Evolutionary conservation across 2,113 vertebrate species (phyloP), one percentile per base, ranked within the genome.

Genomic region (Mirounga angustirostris): DNA sequence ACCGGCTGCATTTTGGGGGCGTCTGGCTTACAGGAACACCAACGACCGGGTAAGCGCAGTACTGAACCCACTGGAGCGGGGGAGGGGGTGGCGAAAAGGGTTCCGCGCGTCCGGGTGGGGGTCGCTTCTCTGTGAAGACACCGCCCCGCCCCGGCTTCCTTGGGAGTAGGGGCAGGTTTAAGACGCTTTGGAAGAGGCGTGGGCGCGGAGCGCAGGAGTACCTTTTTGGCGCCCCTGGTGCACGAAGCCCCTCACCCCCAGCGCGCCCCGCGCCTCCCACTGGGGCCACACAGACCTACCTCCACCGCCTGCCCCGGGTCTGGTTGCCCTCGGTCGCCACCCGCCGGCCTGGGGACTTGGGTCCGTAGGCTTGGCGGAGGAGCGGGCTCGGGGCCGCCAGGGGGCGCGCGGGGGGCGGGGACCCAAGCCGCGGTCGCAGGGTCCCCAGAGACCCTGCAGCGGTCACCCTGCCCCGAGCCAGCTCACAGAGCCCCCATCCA

Each of bases 391-490:
- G n/a, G 54, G 80, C 97, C 98, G 73, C 95, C 94, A 94, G 97
- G 84, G 96, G 95, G 98, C 98, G 90, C 95, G 63, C 96, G 88
- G 97, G 43, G 73, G 21, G 59, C 71, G 61, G 95, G 73, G 81
- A 30, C 81, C n/a, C 15, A 87, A 59, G 26, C 63, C 18, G 26
- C n/a, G n/a, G n/a, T n/a, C n/a, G n/a, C n/a, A n/a, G n/a, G n/a
- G n/a, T n/a, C n/a, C n/a, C n/a, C n/a, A n/a, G n/a, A n/a, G n/a
- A n/a, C n/a, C n/a, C n/a, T n/a, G n/a, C n/a, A n/a, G n/a, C 3
- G 0, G 81, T 22, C 94, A 8, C 43, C 73, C 33, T 1, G 52
- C 36, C 83, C 40, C 0, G 40, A 61, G 7, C 71, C 24, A 1
- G 81, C 10, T 21, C 74, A 26, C 73, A 4, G 22, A 74, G 10